phyloP scores from a whole-genome alignment of 2,797 vertebrate genomes.

The Peromyscus aztecus region DNA sequence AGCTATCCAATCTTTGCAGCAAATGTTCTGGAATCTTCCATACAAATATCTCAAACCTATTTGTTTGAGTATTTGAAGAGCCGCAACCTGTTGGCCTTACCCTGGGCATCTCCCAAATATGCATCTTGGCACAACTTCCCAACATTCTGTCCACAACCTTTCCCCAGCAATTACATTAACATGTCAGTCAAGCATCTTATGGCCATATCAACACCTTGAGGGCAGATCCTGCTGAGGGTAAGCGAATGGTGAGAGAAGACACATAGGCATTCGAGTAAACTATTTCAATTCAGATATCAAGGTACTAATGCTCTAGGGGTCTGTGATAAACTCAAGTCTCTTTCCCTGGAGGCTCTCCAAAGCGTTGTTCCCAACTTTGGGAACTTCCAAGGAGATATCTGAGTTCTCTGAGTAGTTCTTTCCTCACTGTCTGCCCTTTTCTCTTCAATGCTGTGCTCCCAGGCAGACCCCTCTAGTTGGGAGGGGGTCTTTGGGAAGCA shows the following conservation, averaged over 20 bases:
- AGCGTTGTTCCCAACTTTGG: rapidly evolving
- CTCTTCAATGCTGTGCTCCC: not conserved
- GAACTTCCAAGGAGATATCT: not conserved
- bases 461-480: not conserved
- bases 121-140: conserved; percentile 54
- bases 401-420: not conserved
- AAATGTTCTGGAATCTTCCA: conserved; percentile 70
- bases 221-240: conserved; percentile 20
- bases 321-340: not conserved
- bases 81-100: conserved; percentile 68
- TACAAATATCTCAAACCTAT: conserved; percentile 68
- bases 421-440: not conserved
- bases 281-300: conserved; percentile 9
- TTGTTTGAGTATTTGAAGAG: conserved; percentile 71
- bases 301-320: not conserved
- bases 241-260: not conserved
- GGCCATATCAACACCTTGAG: conserved; percentile 43
- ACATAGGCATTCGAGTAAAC: not conserved
- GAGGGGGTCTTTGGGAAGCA: not conserved
- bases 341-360: not conserved
- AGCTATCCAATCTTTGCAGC: conserved; percentile 57
- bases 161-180: conserved; percentile 59
- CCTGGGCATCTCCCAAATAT: conserved; percentile 68
- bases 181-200: conserved; percentile 50
- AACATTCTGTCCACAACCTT: conserved; percentile 73